Evolutionary conservation across 2,888 invertebrate species (phyloP).

Genomic region (Antitype chi): DNA sequence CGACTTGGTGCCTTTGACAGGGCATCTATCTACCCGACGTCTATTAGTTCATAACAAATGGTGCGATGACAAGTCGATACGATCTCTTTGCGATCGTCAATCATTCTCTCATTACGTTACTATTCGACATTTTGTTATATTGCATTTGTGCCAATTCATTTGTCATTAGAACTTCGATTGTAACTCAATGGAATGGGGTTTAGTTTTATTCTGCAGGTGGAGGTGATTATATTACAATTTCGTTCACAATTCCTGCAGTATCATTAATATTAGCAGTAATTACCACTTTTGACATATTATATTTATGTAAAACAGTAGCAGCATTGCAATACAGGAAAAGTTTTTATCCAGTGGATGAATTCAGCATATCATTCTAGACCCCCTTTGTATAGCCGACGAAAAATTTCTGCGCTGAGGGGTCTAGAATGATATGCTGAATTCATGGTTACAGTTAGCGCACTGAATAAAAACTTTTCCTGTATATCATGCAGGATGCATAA

Average conservation of each 20-base stretch:
- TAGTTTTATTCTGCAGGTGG: constrained; percentile 2
- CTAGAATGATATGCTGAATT: too few relatives aligned
- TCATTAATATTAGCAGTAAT: constrained; percentile 61
- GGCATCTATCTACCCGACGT: constrained; percentile 1
- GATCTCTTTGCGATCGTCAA: constrained; percentile 38
- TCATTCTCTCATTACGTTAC: constrained; percentile 45
- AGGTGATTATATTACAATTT: constrained; percentile 38
- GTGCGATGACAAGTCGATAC: constrained; percentile 45
- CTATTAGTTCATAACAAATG: constrained; percentile 47
- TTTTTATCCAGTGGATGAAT: too few relatives aligned
- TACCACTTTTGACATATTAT: constrained; percentile 50
- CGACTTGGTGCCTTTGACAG: constrained; percentile 5
- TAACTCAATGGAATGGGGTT: background rate
- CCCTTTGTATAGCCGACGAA: too few relatives aligned
- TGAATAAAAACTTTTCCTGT: too few relatives aligned
- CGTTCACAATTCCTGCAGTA: constrained; percentile 21
- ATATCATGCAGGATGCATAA: too few relatives aligned
- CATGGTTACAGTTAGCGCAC: too few relatives aligned
- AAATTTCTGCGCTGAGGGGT: too few relatives aligned
- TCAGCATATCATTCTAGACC: too few relatives aligned
- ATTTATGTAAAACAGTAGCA: constrained; percentile 46
- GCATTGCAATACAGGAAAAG: constrained; percentile 12
- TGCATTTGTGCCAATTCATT: constrained; percentile 20
- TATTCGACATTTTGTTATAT: constrained; percentile 21
- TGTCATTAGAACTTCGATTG: background rate